Evolutionary conservation across 2,113 vertebrate genomes (phyloP), one percentile per base, ranked within the genome.

Genomic region (Bubo scandiacus): DNA sequence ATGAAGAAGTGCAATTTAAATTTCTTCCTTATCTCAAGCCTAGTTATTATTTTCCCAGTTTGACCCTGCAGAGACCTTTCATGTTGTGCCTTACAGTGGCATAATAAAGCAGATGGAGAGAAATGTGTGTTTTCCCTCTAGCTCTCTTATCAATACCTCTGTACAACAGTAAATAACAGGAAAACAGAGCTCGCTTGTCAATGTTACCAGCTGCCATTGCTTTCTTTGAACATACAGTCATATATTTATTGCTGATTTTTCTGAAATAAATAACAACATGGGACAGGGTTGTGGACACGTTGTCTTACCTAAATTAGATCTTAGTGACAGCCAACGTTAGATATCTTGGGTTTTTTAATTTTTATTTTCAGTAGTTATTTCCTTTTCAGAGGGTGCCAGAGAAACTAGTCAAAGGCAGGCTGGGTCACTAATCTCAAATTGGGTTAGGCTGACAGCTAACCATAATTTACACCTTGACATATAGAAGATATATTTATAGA

Each of bases 131-230:
- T 52, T 66, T 92, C 87, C 15, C 77, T 90, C 70, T 42, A 73
- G n/a, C 54, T 92, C 29, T 92, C 58, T 88, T 94, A 95, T 92
- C 92, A 95, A 90, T 94, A 95, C 45, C 45, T 91, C 68, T 88
- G 72, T 81, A 80, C 74, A 83, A 62, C 86, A 73, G 72, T 89
- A 92, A 97, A 90, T 90, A 94, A 94, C 73, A 73, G 66, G 74
- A 85, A 94, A 94, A 92, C 0, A 0, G 62, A 77, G 42, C 49
- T 95, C 0, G 0, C 73, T 86, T 89, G 92, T 94, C 89, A 91
- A 23, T 85, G 59, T 45, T 91, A 62, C 42, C 79, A 94, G 86
- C 81, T 96, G 87, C 45, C 0, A 1, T 26, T 6, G 18, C 73
- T 96, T 87, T 73, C 74, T 88, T 83, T 82, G 83, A 94, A 83